Evolutionary conservation across 2,113 vertebrate genomes (phyloP).

Genomic region (Numenius arquata): DNA sequence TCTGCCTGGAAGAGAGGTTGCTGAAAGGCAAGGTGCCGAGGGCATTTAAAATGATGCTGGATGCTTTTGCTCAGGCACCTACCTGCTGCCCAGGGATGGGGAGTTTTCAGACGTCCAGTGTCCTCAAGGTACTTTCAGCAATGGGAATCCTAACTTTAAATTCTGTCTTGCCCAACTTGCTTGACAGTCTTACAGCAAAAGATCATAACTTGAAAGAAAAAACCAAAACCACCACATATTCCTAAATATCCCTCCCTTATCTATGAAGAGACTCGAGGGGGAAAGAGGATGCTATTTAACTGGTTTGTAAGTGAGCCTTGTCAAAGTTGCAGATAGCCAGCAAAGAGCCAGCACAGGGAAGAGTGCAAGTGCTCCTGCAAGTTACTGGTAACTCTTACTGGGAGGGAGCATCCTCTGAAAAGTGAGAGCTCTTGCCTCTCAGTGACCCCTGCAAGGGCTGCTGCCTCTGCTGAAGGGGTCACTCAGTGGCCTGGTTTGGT

Average conservation of each 20-base stretch:
- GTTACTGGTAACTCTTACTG: background rate
- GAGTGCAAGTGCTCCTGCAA: background rate
- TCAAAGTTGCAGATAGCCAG: background rate
- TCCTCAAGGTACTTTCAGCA: background rate
- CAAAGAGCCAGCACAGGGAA: background rate
- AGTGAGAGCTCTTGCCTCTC: background rate
- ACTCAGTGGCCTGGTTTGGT: background rate
- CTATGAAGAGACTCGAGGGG: background rate
- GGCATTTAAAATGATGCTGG: background rate
- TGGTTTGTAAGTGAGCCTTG: background rate
- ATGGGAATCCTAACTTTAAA: background rate
- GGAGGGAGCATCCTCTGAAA: background rate
- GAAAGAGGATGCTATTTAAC: background rate
- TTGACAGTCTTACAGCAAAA: background rate
- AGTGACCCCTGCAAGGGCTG: background rate
- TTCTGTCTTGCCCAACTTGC: background rate
- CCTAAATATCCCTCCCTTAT: background rate
- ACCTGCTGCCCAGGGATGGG: background rate
- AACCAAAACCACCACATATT: background rate
- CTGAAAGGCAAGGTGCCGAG: background rate
- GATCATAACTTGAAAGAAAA: background rate
- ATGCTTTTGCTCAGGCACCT: background rate
- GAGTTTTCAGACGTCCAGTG: background rate
- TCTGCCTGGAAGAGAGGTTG: background rate
- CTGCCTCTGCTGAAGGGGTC: background rate